phyloP scores from a whole-genome alignment of 2,113 vertebrate species.

The Philantomba maxwellii region DNA sequence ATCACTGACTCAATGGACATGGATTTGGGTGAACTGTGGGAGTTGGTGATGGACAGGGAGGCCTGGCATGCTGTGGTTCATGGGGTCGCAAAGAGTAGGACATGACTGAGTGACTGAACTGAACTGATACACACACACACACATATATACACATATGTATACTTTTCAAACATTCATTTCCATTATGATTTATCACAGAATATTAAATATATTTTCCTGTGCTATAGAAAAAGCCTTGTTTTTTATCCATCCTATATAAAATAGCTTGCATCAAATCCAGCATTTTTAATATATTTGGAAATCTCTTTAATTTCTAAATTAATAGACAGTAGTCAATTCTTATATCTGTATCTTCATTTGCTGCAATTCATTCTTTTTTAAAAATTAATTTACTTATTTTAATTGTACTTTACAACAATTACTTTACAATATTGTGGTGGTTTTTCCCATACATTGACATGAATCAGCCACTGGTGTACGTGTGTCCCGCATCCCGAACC shows the following conservation, averaged over 20 bases:
- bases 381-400: neutral
- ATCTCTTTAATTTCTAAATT: neutral
- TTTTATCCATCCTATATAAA: neutral
- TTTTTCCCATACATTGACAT: neutral
- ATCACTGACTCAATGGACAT: too few species aligned
- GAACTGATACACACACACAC: neutral
- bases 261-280: neutral
- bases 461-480: neutral
- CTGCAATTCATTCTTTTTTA: neutral
- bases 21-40: too few species aligned
- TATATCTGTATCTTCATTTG: neutral
- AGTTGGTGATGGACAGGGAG: too few species aligned
- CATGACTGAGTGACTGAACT: too few species aligned
- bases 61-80: too few species aligned
- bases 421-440: neutral
- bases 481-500: neutral
- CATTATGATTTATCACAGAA: neutral
- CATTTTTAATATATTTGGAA: neutral
- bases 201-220: neutral
- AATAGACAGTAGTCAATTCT: neutral
- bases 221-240: neutral
- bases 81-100: too few species aligned
- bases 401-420: neutral
- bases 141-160: accelerated
- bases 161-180: neutral